Evolutionary conservation across 2,888 invertebrate genomes (phyloP), one percentile per base, ranked within the genome.

Genomic region (Caenorhabditis auriculariae): DNA sequence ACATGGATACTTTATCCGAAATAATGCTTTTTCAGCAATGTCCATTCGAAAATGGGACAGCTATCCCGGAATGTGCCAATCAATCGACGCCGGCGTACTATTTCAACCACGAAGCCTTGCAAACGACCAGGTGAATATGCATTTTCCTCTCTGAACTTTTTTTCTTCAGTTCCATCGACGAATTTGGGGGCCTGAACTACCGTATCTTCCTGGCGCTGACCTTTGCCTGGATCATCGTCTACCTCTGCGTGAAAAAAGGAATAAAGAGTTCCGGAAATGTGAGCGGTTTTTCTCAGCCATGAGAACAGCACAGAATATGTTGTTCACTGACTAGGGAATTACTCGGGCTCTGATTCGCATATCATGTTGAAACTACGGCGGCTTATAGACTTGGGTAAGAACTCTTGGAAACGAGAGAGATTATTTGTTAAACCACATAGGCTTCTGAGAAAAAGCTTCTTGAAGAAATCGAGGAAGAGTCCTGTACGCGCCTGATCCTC

Each of bases 201-300:
- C 93, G 92, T 90, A 93, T 94, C 82, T 89, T 91, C 0, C 83
- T 91, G 29, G 92, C 92, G 80, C 87, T 94, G 45, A 82, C 91
- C 58, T 85, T 92, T 28, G 90, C 93, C 23, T 94, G 94, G 94
- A 83, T 89, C 46, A 87, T 92, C 68, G 92, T 94, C 28, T 94
- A 91, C 85, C 90, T 91, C 81, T 93, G 93, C 81, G 91, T 93
- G 43, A 93, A 92, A 91, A 91, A 91, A 83, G 93, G 93, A 45
- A 93, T 94, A 67, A 93, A 93, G 84, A 92, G 92, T 76, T 92
- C 92, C 67, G 93, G 93, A 78, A 93, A 93, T 88, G 91, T 93
- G 82, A 73, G 75, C 3, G 28, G 19, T 37, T 24, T 52, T 41
- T 52, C n/a, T 52, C 17, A 21, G 24, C 32, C 21, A 17, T 12